Base-by-base conservation (phyloP, 2,888 invertebrate genomes). In the Euphydryas editha region DNA sequence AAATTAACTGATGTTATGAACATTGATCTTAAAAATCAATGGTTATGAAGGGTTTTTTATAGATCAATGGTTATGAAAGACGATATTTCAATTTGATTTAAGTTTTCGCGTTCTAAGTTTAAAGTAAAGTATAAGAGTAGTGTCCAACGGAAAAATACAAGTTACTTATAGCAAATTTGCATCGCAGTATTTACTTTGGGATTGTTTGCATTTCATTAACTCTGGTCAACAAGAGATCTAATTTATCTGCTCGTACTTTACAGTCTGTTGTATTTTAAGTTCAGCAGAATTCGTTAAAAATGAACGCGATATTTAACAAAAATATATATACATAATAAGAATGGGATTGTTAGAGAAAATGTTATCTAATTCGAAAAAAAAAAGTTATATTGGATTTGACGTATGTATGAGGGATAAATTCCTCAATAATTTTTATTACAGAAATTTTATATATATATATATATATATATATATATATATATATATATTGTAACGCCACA, bases 151-250 rank as follows among this genome's bases (percentile, higher is more conserved):
- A 65, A 68, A 61, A 70, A 47, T 68, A 68, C 72, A 72, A 73
- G 73, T 73, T 76, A 78, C 77, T 81, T 77, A 75, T 74, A 78
- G 74, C 76, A 75, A 75, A 76, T 79, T 81, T 81, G 81, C 82
- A 83, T 80, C 77, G 76, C 75, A 76, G 80, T 81, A 81, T 82
- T 84, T 83, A 79, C 82, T 79, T 75, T 72, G 61, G 80, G 76
- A 81, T 82, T 85, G 84, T 87, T 88, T 86, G 87, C 84, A 84
- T 87, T 88, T 87, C 87, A 87, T 89, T 88, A 88, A 80, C 81
- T 81, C 75, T 75, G 81, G 85, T 83, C 87, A 87, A 87, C 86
- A 86, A 79, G 80, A 81, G 80, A 83, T 83, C 81, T 85, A 84
- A 85, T 86, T 87, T 86, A 82, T 82, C 78, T 75, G 74, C 72